Evolutionary conservation across 2,113 vertebrate genomes (phyloP), one percentile per base, ranked within the genome.

Genomic region (Cyprinodon variegatus): DNA sequence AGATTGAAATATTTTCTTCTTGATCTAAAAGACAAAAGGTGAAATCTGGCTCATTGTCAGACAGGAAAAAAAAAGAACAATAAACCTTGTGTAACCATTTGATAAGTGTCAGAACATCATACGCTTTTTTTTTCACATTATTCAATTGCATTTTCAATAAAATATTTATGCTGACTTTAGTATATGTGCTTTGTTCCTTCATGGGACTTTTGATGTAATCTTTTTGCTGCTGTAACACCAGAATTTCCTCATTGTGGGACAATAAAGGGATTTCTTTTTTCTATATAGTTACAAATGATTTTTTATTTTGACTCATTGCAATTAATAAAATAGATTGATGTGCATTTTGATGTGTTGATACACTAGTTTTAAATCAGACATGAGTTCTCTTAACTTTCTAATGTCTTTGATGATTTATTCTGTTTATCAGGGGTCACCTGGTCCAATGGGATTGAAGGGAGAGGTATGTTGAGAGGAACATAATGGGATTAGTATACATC

Each of bases 391-490:
- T 11, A 61, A 0, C 65, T 12, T 43, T 4, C 9, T 43, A 38
- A 60, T 13, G 3, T 63, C 68, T 81, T 48, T 13, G 66, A 74
- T 66, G 4, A 41, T 14, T 48, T 71, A 4, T 82, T 4, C 38
- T 86, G 66, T 70, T 88, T 83, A 76, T 72, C 93, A 99, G 98
- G 98, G 97, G 74, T 63, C 92, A 77, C 72, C 79, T 83, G 97
- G 98, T 65, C 77, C 87, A 68, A 72, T 46, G 15, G 98, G 98
- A 87, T 78, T 82, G 66, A 96, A 77, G 92, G 98, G 97, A 94
- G 95, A 97, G 95, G 98, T 98, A 95, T 61, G 95, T 91, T 65
- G 38, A 82, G n/a, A 43, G 75, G 10, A 79, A 53, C 20, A 65
- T 61, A 40, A 22, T 76, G 50, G 22, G 13, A 57, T 61, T 29